phyloP scores from a whole-genome alignment of 2,797 vertebrate species.

The Naso thynnoides region DNA sequence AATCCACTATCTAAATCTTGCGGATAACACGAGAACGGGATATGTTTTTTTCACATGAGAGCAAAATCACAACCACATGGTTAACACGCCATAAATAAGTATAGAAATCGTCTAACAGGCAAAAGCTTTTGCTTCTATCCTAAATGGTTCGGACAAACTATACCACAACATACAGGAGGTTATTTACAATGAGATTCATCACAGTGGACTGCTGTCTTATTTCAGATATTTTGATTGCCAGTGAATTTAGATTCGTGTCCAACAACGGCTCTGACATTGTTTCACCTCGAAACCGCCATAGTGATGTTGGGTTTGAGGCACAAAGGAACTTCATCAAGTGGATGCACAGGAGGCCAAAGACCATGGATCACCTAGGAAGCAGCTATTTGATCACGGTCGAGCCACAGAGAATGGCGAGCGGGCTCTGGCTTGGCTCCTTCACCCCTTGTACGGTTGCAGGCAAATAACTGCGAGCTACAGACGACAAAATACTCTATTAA shows the following conservation, averaged over 20 bases:
- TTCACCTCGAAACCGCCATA: conserved; percentile 58
- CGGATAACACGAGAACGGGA: conserved; percentile 32
- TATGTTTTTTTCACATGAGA: conserved; percentile 28
- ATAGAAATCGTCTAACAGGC: conserved; percentile 14
- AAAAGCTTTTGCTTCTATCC: conserved; percentile 15
- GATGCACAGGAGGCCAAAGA: conserved; percentile 46
- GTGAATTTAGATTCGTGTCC: conserved; percentile 31
- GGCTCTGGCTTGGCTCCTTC: conserved; percentile 61
- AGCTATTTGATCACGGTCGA: conserved; percentile 64
- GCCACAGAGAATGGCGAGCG: conserved; percentile 56
- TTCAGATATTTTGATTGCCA: conserved; percentile 33
- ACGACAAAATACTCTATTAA: conserved; percentile 65
- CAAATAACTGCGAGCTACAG: conserved; percentile 57
- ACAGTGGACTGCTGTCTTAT: conserved; percentile 21
- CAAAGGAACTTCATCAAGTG: conserved; percentile 41
- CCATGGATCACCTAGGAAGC: conserved; percentile 56
- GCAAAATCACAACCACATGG: conserved; percentile 62
- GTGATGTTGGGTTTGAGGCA: conserved; percentile 48
- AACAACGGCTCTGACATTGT: conserved; percentile 34
- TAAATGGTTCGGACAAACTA: conserved; percentile 61
- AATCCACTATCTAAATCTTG: conserved; percentile 43
- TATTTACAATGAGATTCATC: conserved; percentile 46
- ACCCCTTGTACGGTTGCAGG: conserved; percentile 42
- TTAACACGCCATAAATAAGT: conserved; percentile 58
- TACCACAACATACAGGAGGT: conserved; percentile 52